phyloP scores from a whole-genome alignment of 1,140 invertebrate genomes.

The Leptoteleia sp. region DNA sequence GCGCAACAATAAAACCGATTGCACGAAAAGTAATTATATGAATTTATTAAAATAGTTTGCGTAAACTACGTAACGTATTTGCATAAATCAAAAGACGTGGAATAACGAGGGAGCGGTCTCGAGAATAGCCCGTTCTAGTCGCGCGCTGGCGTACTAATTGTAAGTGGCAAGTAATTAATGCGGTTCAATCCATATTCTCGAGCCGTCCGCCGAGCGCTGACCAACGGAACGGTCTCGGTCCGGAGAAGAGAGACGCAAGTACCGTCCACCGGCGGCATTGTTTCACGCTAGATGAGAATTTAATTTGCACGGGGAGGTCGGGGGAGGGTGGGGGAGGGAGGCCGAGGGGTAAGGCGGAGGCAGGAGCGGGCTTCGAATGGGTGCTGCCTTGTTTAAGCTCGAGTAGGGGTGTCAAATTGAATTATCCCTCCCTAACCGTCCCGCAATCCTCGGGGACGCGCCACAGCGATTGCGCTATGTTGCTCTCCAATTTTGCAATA shows the following conservation, averaged over 20 bases:
- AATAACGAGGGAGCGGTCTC: conserved; percentile 17
- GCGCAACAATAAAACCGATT: too few species aligned
- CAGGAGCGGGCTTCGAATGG: conserved; percentile 66
- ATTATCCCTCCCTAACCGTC: conserved; percentile 73
- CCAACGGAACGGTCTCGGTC: conserved; percentile 65
- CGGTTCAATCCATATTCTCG: conserved; percentile 71
- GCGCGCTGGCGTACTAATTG: conserved; percentile 58
- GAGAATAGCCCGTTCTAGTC: conserved; percentile 12
- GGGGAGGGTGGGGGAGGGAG: conserved; percentile 51
- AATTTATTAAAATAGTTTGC: conserved; percentile 2
- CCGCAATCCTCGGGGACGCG: conserved; percentile 74
- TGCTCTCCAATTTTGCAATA: conserved; percentile 19
- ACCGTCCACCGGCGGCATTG: conserved; percentile 74
- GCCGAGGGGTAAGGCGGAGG: conserved; percentile 45
- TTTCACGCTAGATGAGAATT: conserved; percentile 81
- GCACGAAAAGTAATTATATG: too few species aligned
- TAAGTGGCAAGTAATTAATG: conserved; percentile 78
- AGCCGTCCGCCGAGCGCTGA: conserved; percentile 67
- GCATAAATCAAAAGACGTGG: conserved; percentile 32
- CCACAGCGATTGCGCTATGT: conserved; percentile 67
- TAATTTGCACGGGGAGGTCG: conserved; percentile 77
- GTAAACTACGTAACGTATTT: conserved; percentile 9
- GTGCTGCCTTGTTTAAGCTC: conserved; percentile 79
- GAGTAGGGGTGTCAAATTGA: conserved; percentile 81
- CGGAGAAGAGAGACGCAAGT: conserved; percentile 59